Base-by-base conservation (phyloP, 1,140 invertebrate species). In the Tribolium madens region DNA sequence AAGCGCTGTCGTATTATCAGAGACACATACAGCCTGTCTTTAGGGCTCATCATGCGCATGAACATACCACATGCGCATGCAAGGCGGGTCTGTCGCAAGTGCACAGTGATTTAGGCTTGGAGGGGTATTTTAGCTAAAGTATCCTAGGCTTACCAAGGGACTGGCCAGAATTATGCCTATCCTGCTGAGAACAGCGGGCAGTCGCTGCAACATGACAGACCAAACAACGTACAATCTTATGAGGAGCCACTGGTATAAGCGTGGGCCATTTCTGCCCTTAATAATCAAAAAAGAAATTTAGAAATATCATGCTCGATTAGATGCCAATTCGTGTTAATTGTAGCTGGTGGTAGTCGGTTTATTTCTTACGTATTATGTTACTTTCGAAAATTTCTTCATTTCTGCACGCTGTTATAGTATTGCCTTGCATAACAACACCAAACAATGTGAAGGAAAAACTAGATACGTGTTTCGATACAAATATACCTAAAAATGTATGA, bases 81-180 rank as follows among this genome's bases (percentile, higher is more conserved):
- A 76, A 42, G 52, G 50, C 31, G 75, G 48, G 47, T 50, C 17
- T 64, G 73, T 68, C 15, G 48, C 26, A 50, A 50, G 72, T 76
- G 78, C 42, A 74, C 50, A 50, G 57, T 64, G 57, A 64, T 33
- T 12, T 64, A 77, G 36, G 78, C 69, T 73, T 13, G 33, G 57
- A 73, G 42, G 72, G 48, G 57, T 71, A 77, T 12, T 26, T 70
- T 78, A 78, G 71, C 72, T 74, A 71, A 71, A 71, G 48, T 77
- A 82, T 78, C 76, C 87, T 88, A 88, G 90, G 93, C 94, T 95
- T 95, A 95, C 94, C 94, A 95, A 91, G 88, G 93, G 94, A 91
- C 93, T 94, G 91, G 93, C 93, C 92, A 95, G 93, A 91, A 95
- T 94, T 89, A 95, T 93, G 91, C 94, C 94, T 92, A 95, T 94